A percentile compares a stretch with the other conserved stretches of the same genome.
Evolutionary conservation across 2,888 invertebrate genomes (phyloP).

Genomic region (Cephus pulcher): DNA sequence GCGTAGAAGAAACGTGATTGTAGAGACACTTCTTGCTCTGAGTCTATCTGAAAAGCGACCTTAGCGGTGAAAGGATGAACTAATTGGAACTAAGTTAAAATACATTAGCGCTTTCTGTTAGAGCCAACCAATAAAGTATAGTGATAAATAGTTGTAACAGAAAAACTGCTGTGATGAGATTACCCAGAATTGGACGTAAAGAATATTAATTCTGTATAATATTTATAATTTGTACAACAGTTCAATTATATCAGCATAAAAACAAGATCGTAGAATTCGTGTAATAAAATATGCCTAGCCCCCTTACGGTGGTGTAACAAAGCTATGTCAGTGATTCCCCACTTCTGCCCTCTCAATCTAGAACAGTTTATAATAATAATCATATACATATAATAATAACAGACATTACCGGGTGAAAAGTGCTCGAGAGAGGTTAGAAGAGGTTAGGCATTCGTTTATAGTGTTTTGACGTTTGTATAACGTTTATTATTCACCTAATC

Average conservation of each 20-base stretch:
- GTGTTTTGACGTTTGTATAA: background rate
- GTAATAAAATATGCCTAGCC: background rate
- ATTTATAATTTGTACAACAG: background rate
- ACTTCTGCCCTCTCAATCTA: background rate
- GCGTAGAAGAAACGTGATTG: background rate
- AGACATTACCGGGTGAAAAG: background rate
- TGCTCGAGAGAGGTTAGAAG: background rate
- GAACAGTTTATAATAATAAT: background rate
- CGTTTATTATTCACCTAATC: background rate
- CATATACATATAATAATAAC: too few relatives aligned
- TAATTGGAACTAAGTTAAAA: background rate
- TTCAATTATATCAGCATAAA: background rate
- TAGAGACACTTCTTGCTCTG: background rate
- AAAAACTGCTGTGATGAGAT: background rate
- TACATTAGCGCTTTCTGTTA: background rate
- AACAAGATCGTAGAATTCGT: background rate
- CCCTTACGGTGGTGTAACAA: background rate
- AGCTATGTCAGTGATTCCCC: background rate
- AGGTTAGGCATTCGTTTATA: background rate
- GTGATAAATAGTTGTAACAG: background rate
- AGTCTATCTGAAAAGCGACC: background rate
- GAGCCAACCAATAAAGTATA: background rate
- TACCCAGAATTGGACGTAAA: background rate
- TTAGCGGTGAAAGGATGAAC: background rate
- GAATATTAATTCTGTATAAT: background rate